These are phyloP conservation scores for Forbesichthys agassizii DNA, from an alignment of 2,113 vertebrate species.

Conservation along the genomic window DNA sequence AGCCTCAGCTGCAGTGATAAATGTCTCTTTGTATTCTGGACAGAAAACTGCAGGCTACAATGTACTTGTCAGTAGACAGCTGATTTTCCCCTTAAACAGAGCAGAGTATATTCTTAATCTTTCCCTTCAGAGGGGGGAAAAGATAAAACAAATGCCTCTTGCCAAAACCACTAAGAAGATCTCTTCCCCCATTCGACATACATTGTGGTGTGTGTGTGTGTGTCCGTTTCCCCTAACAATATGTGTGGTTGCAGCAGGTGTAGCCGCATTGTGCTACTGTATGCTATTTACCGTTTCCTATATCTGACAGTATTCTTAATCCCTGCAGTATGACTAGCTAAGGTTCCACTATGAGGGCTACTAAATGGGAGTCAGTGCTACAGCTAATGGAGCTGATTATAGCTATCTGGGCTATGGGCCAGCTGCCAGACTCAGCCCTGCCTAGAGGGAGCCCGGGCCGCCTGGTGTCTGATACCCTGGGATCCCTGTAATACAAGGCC, in stretches of 20 bases:
- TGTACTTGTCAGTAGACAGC: conserved; percentile 74
- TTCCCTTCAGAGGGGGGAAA: conserved; percentile 50
- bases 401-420: conserved; percentile 69
- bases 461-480: conserved; percentile 75
- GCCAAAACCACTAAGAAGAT: conserved; percentile 57
- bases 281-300: conserved; percentile 40
- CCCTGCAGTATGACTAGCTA: conserved; percentile 36
- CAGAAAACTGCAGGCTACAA: conserved; percentile 71
- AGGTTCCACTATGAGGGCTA: conserved; percentile 52
- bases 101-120: conserved; percentile 69
- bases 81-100: conserved; percentile 70
- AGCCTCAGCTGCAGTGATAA: conserved; percentile 78
- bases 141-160: conserved; percentile 60
- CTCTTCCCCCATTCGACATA: conserved; percentile 22
- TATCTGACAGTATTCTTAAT: conserved; percentile 48
- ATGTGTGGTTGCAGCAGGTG: conserved; percentile 20
- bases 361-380: conserved; percentile 70
- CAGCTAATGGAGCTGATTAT: conserved; percentile 78
- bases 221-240: background rate
- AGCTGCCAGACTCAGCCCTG: conserved; percentile 68
- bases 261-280: conserved; percentile 25
- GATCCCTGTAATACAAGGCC: conserved; percentile 74
- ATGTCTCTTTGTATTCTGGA: conserved; percentile 78
- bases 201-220: conserved; percentile 19
- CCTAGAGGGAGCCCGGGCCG: conserved; percentile 66